Conservation (phyloP, 2,797 vertebrate species). For the Prunella strophiata region DNA sequence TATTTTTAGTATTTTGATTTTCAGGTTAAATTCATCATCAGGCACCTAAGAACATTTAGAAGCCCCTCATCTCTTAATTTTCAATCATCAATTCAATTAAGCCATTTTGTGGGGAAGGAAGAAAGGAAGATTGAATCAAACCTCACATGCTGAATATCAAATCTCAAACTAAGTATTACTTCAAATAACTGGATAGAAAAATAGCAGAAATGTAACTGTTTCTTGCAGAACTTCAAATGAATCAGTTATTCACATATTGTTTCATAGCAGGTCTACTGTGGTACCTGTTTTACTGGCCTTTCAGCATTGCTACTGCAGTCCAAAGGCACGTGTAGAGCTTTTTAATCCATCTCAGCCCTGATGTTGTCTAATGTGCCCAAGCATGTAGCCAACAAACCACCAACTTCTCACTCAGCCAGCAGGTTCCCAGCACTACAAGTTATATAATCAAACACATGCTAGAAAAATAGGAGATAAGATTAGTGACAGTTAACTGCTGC, state of each 20-base stretch:
- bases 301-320: not conserved
- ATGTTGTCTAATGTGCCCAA: not conserved
- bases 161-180: not conserved
- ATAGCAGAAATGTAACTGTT: not conserved
- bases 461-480: constrained; percentile 63
- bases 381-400: constrained; percentile 3
- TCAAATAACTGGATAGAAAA: not conserved
- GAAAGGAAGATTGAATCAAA: constrained; percentile 32
- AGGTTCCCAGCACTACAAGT: constrained; percentile 6
- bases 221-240: not conserved
- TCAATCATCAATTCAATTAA: not conserved
- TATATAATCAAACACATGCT: constrained; percentile 54
- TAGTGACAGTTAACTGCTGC: constrained; percentile 59
- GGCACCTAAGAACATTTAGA: not conserved
- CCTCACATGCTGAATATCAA: not conserved
- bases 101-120: constrained; percentile 11
- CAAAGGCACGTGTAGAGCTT: not conserved
- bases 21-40: constrained; percentile 9
- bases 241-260: not conserved
- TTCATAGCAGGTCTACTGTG: not conserved
- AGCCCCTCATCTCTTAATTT: not conserved
- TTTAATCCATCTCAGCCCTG: not conserved
- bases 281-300: not conserved
- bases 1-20: constrained; percentile 34
- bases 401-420: not conserved